Evolutionary conservation across 2,888 invertebrate species (phyloP), one percentile per base, ranked within the genome.

Genomic region (Caenorhabditis sp.): DNA sequence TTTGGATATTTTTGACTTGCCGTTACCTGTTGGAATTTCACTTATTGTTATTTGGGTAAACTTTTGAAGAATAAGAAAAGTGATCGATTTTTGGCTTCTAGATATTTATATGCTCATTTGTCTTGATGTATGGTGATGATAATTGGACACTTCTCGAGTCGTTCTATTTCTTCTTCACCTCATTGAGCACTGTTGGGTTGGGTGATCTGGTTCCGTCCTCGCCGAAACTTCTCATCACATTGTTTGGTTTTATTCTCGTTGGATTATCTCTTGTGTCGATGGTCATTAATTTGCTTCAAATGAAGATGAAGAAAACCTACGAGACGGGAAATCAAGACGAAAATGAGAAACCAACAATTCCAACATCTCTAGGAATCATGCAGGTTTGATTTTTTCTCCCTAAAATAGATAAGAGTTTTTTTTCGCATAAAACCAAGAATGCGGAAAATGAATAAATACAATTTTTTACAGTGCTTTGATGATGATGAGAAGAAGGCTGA

Each of bases 151-250:
- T 94, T 88, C 93, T 95, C 82, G 93, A 94, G 72, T 92, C 96
- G 0, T 95, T 97, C 88, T 97, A 97, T 88, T 97, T 96, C 88
- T 94, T 96, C 3, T 97, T 97, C 88, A 94, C 96, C 82, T 95
- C 95, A 0, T 93, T 95, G 92, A 80, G 81, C 53, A 83, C 83
- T 1, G 76, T 83, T 10, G 83, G 83, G 10, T 69, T 84, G 27
- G 84, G 84, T 10, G 84, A 84, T 53, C 64, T 84, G 17, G 81
- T 83, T 3, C 84, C 84, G 19, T 76, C 78, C 87, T 93, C 94
- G 89, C 94, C 95, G 0, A 91, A 92, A 88, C 92, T 92, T 81
- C 94, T 96, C 92, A 93, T 97, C 91, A 92, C 93, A 66, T 94
- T 95, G 27, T 95, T 95, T 84, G 91, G 95, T 37, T 97, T 97